phyloP scores from a whole-genome alignment of 2,113 vertebrate species.

The Gavia stellata region DNA sequence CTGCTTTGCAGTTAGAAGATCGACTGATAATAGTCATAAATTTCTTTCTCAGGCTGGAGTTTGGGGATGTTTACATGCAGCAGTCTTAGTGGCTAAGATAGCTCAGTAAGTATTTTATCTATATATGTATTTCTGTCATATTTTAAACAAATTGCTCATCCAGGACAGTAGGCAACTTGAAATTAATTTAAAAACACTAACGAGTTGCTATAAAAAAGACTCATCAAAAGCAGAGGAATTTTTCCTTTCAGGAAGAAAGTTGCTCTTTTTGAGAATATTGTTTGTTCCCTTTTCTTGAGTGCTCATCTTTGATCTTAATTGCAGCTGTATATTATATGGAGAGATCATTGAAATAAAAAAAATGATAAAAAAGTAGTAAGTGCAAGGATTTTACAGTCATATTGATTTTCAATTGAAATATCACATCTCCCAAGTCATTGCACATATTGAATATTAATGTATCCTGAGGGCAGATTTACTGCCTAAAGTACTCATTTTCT shows the following conservation, averaged over 20 bases:
- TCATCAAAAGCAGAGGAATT: neutral
- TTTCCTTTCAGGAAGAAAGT: neutral
- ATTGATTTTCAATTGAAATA: constrained; percentile 41
- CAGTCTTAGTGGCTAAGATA: constrained; percentile 87
- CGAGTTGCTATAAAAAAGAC: neutral
- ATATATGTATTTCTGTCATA: neutral
- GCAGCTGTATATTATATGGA: neutral
- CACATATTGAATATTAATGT: constrained; percentile 12
- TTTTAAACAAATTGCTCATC: neutral
- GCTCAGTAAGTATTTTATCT: constrained; percentile 83
- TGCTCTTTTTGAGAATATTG: neutral
- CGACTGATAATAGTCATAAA: constrained; percentile 72
- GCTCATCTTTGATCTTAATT: constrained; percentile 7
- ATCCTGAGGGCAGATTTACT: constrained; percentile 13
- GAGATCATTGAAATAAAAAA: constrained; percentile 1
- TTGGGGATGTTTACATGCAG: constrained; percentile 92
- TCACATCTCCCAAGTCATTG: neutral
- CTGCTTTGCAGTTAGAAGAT: neutral
- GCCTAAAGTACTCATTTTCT: constrained; percentile 5
- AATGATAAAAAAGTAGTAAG: neutral
- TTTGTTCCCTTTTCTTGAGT: neutral
- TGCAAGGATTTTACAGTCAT: neutral
- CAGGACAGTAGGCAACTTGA: neutral
- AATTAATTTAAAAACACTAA: neutral
- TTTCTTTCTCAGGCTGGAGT: constrained; percentile 81